phyloP scores from a whole-genome alignment of 2,797 vertebrate genomes.

The Fringilla coelebs region DNA sequence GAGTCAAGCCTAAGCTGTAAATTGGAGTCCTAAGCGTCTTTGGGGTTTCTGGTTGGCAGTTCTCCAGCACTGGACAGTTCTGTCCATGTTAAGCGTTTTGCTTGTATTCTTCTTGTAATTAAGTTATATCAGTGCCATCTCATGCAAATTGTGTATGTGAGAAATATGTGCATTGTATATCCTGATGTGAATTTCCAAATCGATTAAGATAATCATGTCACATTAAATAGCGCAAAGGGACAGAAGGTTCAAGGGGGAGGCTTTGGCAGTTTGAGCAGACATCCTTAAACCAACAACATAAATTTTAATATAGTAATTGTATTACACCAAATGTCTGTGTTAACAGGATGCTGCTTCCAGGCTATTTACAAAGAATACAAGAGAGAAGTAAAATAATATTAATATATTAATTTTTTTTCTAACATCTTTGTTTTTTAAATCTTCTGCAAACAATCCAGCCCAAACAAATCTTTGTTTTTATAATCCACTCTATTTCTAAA shows the following conservation, averaged over 20 bases:
- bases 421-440: conserved; percentile 13
- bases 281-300: conserved; percentile 50
- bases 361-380: conserved; percentile 10
- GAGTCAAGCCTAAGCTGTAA: not conserved
- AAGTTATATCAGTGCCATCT: not conserved
- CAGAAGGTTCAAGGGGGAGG: conserved; percentile 44
- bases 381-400: not conserved
- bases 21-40: not conserved
- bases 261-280: conserved; percentile 31
- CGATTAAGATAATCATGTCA: not conserved
- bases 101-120: not conserved
- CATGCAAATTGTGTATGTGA: not conserved
- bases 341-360: not conserved
- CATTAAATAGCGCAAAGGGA: conserved; percentile 15
- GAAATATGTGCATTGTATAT: not conserved
- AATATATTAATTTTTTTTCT: not conserved
- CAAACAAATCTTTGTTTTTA: conserved; percentile 38
- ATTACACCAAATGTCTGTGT: conserved; percentile 8
- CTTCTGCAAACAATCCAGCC: conserved; percentile 34
- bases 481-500: conserved; percentile 12
- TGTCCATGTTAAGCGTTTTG: conserved; percentile 1
- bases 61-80: not conserved
- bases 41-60: not conserved
- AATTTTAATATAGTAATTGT: conserved; percentile 56
- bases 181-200: conserved; percentile 1